phyloP scores from a whole-genome alignment of 2,888 invertebrate genomes.

The Trachelus troglodyta region DNA sequence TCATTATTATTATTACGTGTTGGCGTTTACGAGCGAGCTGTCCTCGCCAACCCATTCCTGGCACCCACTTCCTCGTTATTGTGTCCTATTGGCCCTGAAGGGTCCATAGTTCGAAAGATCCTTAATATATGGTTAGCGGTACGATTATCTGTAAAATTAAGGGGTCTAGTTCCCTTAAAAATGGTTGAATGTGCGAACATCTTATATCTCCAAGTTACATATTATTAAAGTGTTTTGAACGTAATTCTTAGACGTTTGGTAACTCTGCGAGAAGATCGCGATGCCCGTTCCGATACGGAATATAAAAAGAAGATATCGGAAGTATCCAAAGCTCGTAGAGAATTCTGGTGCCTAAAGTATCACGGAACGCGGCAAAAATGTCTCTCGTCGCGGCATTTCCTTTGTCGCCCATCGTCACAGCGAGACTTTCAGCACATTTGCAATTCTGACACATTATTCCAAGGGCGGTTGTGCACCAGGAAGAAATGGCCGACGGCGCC shows the following conservation, averaged over 20 bases:
- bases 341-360: constrained; percentile 5
- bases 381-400: constrained; percentile 3
- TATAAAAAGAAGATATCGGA: background rate
- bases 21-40: constrained; percentile 58
- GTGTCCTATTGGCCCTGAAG: background rate
- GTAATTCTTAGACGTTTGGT: background rate
- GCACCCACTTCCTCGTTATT: constrained; percentile 18
- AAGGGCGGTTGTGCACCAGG: constrained; percentile 18
- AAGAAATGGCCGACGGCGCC: constrained; percentile 23
- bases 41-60: constrained; percentile 17
- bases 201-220: background rate
- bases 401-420: background rate
- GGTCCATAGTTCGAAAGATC: background rate
- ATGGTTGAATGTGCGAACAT: background rate
- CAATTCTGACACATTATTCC: constrained; percentile 50
- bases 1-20: constrained; percentile 64
- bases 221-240: background rate
- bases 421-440: constrained; percentile 35
- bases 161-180: background rate
- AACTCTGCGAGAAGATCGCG: background rate
- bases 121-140: background rate
- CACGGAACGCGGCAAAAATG: constrained; percentile 16
- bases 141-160: background rate
- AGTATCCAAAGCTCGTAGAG: background rate
- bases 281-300: background rate